Evolutionary conservation across 2,113 vertebrate species (phyloP).

Genomic region (Origma solitaria): DNA sequence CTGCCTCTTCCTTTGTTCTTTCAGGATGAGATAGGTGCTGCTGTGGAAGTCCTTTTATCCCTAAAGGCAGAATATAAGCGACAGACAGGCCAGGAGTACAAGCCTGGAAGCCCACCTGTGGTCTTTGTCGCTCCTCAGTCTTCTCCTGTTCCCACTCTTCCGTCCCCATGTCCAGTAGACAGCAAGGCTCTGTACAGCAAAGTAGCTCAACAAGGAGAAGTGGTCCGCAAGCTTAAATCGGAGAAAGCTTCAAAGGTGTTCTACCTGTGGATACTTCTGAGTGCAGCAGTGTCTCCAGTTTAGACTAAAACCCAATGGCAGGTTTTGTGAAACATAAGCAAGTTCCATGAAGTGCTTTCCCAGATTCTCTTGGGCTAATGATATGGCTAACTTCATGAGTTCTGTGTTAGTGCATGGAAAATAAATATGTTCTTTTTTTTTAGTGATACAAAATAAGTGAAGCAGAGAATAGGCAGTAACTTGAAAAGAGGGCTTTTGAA

Average conservation of each 20-base stretch:
- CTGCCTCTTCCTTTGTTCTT: not conserved
- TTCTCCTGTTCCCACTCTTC: not conserved
- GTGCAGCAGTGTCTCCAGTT: not conserved
- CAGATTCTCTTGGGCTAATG: not conserved
- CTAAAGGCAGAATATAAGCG: slow-evolving; percentile 84
- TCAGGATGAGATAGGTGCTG: slow-evolving; percentile 78
- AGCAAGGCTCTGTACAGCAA: not conserved
- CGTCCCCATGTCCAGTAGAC: not conserved
- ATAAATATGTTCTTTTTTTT: not conserved
- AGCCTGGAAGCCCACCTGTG: slow-evolving; percentile 69
- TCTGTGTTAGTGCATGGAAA: not conserved
- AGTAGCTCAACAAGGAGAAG: slow-evolving; percentile 74
- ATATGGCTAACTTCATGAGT: not conserved
- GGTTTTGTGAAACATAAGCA: not conserved
- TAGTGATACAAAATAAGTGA: not conserved
- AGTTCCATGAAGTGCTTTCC: not conserved
- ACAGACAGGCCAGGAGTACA: slow-evolving; percentile 82
- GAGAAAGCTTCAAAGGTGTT: slow-evolving; percentile 79
- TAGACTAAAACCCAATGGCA: not conserved
- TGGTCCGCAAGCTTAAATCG: slow-evolving; percentile 74
- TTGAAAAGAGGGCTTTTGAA: not conserved
- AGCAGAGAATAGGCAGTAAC: not conserved
- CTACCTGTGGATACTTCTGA: not conserved
- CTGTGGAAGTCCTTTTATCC: slow-evolving; percentile 79
- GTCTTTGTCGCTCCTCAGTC: not conserved